Conservation (phyloP, 2,797 vertebrate genomes). For the Chrosomus eos region DNA sequence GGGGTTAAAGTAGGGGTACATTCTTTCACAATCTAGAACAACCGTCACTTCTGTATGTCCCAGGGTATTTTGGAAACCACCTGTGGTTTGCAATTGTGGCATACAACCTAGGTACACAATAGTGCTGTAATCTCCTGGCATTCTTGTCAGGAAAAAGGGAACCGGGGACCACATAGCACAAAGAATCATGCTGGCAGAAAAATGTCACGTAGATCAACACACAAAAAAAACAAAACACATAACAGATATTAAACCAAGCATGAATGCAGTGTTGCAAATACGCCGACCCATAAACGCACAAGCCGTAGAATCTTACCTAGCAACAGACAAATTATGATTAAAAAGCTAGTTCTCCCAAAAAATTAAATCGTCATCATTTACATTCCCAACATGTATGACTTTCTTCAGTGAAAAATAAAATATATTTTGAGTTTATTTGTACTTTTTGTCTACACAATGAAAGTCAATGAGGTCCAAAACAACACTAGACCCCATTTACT, state of each 20-base stretch:
- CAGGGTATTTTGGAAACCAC: background rate
- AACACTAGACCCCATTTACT: background rate
- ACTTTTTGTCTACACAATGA: background rate
- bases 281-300: background rate
- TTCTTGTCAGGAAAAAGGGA: constrained; percentile 11
- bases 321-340: background rate
- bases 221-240: background rate
- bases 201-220: constrained; percentile 13
- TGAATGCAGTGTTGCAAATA: background rate
- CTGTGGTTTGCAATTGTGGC: constrained; percentile 9
- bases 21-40: background rate
- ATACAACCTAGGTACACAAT: constrained; percentile 2
- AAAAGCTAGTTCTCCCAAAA: background rate
- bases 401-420: constrained; percentile 1
- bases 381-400: background rate
- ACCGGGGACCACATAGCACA: background rate
- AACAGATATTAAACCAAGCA: constrained; percentile 6
- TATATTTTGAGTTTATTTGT: background rate
- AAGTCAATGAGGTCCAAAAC: background rate
- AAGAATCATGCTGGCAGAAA: background rate
- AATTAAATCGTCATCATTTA: background rate
- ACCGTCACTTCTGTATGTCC: background rate
- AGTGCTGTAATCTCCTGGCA: constrained; percentile 4
- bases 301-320: background rate
- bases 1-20: constrained; percentile 45